Evolutionary conservation across 1,140 invertebrate species (phyloP), one percentile per base, ranked within the genome.

Genomic region (Zophobas morio): DNA sequence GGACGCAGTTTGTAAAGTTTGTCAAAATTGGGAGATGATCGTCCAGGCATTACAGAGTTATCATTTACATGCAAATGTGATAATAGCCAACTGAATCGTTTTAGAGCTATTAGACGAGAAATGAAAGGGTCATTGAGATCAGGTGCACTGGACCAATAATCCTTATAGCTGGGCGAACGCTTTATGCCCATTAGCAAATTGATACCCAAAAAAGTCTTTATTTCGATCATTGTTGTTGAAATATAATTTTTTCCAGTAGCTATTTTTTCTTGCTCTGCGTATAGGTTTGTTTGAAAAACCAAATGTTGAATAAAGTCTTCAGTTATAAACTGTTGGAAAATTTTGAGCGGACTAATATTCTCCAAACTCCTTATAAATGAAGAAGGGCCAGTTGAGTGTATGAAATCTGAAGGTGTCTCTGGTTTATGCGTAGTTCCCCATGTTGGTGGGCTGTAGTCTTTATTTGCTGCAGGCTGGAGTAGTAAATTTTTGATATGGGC

Each of bases 31-130:
- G 42, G 42, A 8, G 42, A 46, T 4, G 42, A 46, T 46, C 42
- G 3, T 46, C 8, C 42, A 46, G 81, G 81, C 72, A 77, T 56
- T 6, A 78, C 6, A 57, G 20, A 46, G 75, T 84, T 84, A 66
- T 84, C 74, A 78, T 82, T 84, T 4, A 84, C 20, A 77, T 84
- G 84, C 6, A 84, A 47, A 75, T 85, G 71, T 53, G 40, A 6
- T 2, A 80, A 51, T 49, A 76, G 39, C 76, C 78, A 80, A 34
- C 40, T 51, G 74, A 81, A 81, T 72, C 75, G 6, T 46, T 79
- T 47, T 33, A 63, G 20, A 70, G 74, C 36, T 70, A 78, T 80
- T 20, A 75, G 3, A 32, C 40, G 8, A 36, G 54, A 57, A 32
- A 81, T 75, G 53, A 39, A 78, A 20, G 32, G 37, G 74, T 80